phyloP scores from a whole-genome alignment of 1,140 invertebrate genomes.

The Branchinecta lynchi region DNA sequence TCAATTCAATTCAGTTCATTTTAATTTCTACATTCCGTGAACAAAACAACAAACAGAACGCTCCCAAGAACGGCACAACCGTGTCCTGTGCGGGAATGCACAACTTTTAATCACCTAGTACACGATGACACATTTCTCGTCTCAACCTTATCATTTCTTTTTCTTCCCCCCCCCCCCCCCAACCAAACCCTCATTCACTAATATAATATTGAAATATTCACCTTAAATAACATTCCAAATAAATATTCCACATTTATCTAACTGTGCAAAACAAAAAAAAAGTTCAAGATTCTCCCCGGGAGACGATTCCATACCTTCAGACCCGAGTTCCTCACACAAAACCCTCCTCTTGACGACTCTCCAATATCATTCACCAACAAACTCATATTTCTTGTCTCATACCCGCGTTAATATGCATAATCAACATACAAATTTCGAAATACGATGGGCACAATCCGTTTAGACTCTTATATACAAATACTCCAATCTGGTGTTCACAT shows the following conservation, averaged over 20 bases:
- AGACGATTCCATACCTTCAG: slow-evolving; percentile 4
- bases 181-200: background rate
- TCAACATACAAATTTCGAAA: background rate
- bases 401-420: background rate
- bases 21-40: background rate
- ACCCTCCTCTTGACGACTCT: too few relatives aligned
- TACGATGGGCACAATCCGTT: background rate
- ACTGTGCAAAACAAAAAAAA: background rate
- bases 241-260: background rate
- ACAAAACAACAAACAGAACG: too few relatives aligned
- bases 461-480: slow-evolving; percentile 7
- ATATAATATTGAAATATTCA: background rate
- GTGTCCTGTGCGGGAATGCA: too few relatives aligned
- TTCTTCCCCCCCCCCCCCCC: too few relatives aligned
- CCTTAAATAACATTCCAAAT: background rate
- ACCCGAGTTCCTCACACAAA: too few relatives aligned
- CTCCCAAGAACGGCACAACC: too few relatives aligned
- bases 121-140: too few relatives aligned
- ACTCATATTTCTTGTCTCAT: slow-evolving; percentile 6
- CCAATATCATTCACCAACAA: too few relatives aligned
- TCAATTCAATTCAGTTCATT: slow-evolving; percentile 2
- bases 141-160: too few relatives aligned
- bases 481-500: slow-evolving; percentile 1
- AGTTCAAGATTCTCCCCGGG: background rate
- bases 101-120: too few relatives aligned